Evolutionary conservation across 2,113 vertebrate genomes (phyloP).

Genomic region (Antechinus flavipes): DNA sequence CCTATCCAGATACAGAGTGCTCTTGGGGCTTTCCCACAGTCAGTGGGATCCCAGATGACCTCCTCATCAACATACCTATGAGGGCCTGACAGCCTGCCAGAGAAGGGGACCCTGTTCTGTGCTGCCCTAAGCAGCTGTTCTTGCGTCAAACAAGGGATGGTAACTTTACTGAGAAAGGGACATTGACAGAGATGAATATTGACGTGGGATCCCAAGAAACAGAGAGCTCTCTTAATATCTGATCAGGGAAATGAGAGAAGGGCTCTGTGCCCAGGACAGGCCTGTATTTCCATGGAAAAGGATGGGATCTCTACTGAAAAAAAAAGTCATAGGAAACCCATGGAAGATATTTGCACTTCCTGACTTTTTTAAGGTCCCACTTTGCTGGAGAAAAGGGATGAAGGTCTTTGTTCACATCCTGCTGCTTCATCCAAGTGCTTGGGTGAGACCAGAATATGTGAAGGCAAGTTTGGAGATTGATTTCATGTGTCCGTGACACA

Average conservation of each 20-base stretch:
- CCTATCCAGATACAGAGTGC: not conserved
- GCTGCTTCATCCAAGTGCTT: not conserved
- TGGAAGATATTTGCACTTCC: not conserved
- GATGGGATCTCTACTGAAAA: not conserved
- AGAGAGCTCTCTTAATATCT: not conserved
- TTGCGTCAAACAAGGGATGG: not conserved
- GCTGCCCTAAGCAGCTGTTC: not conserved
- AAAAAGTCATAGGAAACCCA: not conserved
- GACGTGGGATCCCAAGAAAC: not conserved
- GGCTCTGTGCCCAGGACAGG: not conserved
- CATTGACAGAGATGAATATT: not conserved
- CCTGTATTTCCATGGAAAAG: not conserved
- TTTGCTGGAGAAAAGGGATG: not conserved
- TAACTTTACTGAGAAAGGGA: not conserved
- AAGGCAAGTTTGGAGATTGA: not conserved
- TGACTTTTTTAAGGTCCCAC: not conserved
- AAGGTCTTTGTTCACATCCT: not conserved
- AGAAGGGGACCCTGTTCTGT: not conserved
- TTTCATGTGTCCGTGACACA: not conserved
- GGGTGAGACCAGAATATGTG: not conserved
- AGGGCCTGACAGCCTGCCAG: not conserved
- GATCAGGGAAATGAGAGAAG: not conserved
- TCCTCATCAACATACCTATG: not conserved
- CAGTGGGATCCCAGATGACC: not conserved
- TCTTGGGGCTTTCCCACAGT: not conserved